These are phyloP conservation scores for Pammene aurita DNA, from an alignment of 2,888 invertebrate genomes.

Conservation along the genomic window DNA sequence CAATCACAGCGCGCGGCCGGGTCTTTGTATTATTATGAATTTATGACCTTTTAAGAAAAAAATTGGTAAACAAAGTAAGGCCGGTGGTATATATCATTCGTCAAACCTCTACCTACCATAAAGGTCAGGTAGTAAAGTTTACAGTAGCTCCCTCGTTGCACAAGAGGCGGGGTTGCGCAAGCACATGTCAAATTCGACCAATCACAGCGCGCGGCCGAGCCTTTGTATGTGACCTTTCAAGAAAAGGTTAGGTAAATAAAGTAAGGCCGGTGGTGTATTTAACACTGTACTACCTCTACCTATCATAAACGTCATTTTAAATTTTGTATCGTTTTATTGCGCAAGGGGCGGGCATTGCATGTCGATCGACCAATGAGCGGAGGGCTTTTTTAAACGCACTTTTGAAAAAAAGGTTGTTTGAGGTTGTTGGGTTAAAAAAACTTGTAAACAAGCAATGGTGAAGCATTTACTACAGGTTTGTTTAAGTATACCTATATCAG, in stretches of 20 bases:
- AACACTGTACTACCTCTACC: background rate
- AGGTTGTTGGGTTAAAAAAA: too few relatives aligned
- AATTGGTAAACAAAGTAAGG: background rate
- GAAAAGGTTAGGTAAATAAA: background rate
- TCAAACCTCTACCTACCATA: background rate
- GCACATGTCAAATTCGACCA: background rate
- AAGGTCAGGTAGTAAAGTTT: background rate
- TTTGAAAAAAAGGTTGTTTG: background rate
- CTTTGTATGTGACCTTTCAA: conserved; percentile 3
- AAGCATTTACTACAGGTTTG: too few relatives aligned
- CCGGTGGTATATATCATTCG: too few relatives aligned
- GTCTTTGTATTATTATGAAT: background rate
- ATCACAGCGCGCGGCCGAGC: background rate
- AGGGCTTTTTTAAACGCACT: background rate
- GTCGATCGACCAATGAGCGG: background rate
- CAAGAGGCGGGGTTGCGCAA: conserved; percentile 9
- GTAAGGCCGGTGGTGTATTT: background rate
- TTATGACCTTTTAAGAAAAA: conserved; percentile 1
- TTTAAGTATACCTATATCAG: too few relatives aligned
- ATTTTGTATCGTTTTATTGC: too few relatives aligned
- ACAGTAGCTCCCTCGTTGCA: background rate
- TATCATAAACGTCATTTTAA: background rate
- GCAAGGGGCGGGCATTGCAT: background rate
- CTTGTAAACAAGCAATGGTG: too few relatives aligned
- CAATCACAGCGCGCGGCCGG: background rate